phyloP scores from a whole-genome alignment of 2,888 invertebrate genomes.

The Gortyna flavago region DNA sequence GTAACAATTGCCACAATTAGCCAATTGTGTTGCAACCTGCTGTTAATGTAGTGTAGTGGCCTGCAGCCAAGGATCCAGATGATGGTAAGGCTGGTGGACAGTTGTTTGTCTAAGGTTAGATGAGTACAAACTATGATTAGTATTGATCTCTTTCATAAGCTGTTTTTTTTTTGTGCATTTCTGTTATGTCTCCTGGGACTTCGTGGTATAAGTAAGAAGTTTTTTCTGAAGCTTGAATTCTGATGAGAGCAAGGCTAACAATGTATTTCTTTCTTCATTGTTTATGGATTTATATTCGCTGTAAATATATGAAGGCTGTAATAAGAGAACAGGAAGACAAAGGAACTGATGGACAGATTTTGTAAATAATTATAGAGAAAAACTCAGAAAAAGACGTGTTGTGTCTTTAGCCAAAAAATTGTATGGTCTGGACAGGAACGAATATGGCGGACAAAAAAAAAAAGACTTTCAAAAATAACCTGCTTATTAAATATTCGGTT shows the following conservation, averaged over 20 bases:
- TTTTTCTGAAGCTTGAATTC: too few species aligned
- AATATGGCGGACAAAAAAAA: not conserved
- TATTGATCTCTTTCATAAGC: not conserved
- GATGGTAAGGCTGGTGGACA: slow-evolving; percentile 45
- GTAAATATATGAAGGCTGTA: not conserved
- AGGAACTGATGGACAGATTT: not conserved
- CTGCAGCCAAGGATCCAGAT: slow-evolving; percentile 59
- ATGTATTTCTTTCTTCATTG: not conserved
- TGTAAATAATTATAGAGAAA: not conserved
- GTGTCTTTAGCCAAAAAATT: not conserved
- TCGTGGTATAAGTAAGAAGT: not conserved
- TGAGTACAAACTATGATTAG: not conserved
- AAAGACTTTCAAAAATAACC: not conserved
- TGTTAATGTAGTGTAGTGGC: slow-evolving; percentile 55
- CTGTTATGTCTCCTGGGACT: not conserved
- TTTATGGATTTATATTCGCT: not conserved
- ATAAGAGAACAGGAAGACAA: not conserved
- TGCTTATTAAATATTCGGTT: not conserved
- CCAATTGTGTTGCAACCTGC: slow-evolving; percentile 76
- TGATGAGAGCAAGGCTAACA: not conserved
- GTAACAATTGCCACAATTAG: slow-evolving; percentile 77
- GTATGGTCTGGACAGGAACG: not conserved
- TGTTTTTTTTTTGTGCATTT: not conserved
- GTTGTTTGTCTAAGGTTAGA: not conserved
- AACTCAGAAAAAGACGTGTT: not conserved